Conservation (phyloP, 2,113 vertebrate genomes). For the Nibea coibor region DNA sequence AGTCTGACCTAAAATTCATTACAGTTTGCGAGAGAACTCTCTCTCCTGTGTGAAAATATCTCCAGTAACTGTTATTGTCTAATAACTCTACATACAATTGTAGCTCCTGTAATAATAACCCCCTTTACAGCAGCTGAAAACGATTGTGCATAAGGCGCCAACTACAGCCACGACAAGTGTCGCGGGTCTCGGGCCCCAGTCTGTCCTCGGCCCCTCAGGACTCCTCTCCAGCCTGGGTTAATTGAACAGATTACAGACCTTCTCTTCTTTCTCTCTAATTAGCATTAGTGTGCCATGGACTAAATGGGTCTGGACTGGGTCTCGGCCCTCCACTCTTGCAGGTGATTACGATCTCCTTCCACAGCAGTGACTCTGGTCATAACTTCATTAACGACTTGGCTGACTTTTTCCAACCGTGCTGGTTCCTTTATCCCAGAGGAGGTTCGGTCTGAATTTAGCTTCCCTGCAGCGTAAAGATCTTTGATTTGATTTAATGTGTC, state of each 20-base stretch:
- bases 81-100: background rate
- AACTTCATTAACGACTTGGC: conserved; percentile 75
- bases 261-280: conserved; percentile 69
- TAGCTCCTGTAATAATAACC: background rate
- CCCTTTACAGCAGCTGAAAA: background rate
- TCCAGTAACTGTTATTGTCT: background rate
- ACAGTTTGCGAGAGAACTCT: background rate
- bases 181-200: conserved; percentile 5
- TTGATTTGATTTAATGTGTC: conserved; percentile 16
- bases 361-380: conserved; percentile 61
- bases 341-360: conserved; percentile 68
- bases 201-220: conserved; percentile 55
- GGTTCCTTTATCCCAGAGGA: conserved; percentile 21
- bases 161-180: background rate
- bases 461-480: conserved; percentile 21
- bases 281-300: conserved; percentile 53
- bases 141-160: background rate
- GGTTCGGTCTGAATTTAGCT: conserved; percentile 38
- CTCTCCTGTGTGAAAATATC: conserved; percentile 29
- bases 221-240: conserved; percentile 58
- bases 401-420: conserved; percentile 62
- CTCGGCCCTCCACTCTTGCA: conserved; percentile 51
- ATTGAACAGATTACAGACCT: conserved; percentile 74
- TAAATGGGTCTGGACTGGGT: conserved; percentile 65
- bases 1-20: conserved; percentile 21